Evolutionary conservation across 2,113 vertebrate species (phyloP).

Genomic region (Trogon surrucura): DNA sequence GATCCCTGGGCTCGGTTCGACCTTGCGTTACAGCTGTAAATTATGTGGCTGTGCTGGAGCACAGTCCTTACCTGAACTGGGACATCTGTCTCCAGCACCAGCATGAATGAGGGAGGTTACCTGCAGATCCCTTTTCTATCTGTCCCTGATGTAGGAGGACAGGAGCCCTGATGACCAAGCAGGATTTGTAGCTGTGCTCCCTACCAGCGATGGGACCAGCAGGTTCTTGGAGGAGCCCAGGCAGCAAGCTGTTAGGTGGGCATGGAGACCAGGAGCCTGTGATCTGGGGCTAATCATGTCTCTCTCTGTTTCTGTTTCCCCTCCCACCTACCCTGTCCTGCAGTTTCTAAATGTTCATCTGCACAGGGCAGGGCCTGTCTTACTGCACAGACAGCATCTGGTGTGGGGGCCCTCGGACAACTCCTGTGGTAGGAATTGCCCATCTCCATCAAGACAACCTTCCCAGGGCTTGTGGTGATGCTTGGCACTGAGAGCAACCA

Average conservation of each 20-base stretch:
- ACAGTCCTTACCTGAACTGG: not conserved
- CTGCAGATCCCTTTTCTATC: not conserved
- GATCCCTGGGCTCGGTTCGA: not conserved
- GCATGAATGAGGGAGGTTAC: not conserved
- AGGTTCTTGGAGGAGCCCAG: not conserved
- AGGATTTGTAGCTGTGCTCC: not conserved
- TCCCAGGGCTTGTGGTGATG: rapidly evolving
- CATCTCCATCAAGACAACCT: not conserved
- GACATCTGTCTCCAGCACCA: not conserved
- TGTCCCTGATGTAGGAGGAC: not conserved
- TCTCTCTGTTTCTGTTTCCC: not conserved
- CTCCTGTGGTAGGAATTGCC: not conserved
- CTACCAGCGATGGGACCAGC: not conserved
- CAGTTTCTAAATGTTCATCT: not conserved
- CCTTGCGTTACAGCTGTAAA: not conserved
- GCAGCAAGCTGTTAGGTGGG: not conserved
- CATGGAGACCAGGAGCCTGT: not conserved
- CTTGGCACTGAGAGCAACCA: not conserved
- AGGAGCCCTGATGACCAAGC: not conserved
- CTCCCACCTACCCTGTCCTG: not conserved
- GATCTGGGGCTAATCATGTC: not conserved
- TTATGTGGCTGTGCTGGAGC: not conserved
- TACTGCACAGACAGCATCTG: rapidly evolving
- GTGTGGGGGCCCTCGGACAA: not conserved
- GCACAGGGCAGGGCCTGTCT: not conserved